A percentile compares a stretch with the other conserved stretches of the same genome.
phyloP scores from a whole-genome alignment of 2,113 vertebrate species.

The Polypterus senegalus region DNA sequence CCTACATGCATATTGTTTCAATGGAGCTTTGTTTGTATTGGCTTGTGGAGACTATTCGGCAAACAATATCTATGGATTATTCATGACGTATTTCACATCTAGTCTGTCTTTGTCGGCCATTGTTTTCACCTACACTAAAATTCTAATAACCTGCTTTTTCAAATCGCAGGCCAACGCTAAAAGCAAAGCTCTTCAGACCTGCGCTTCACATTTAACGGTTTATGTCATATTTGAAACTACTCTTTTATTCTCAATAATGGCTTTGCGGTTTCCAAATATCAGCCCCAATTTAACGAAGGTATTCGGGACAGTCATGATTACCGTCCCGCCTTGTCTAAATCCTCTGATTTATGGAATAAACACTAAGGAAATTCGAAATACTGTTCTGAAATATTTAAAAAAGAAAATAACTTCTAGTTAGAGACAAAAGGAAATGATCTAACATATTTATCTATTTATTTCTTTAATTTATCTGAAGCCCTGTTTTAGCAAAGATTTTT shows the following conservation, averaged over 20 bases:
- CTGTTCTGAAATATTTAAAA: not conserved
- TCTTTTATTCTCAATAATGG: not conserved
- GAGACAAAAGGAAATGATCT: too few relatives aligned
- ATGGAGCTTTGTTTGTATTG: conserved; percentile 13
- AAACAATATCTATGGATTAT: conserved; percentile 14
- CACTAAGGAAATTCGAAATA: conserved; percentile 17
- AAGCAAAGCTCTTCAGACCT: conserved; percentile 19
- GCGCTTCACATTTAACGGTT: conserved; percentile 13
- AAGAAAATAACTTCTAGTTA: too few relatives aligned
- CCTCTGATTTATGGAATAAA: conserved; percentile 18
- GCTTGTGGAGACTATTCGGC: conserved; percentile 7
- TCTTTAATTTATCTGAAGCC: too few relatives aligned
- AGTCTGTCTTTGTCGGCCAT: not conserved
- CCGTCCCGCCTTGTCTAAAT: conserved; percentile 20
- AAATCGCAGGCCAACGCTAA: conserved; percentile 14
- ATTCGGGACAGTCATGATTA: conserved; percentile 8
- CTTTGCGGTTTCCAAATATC: conserved; percentile 12
- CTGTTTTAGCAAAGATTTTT: too few relatives aligned
- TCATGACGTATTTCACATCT: conserved; percentile 5
- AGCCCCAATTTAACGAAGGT: conserved; percentile 13
- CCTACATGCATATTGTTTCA: conserved; percentile 15
- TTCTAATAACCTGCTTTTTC: conserved; percentile 11
- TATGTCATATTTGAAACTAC: conserved; percentile 17
- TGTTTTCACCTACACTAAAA: conserved; percentile 15
- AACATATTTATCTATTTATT: too few relatives aligned